These are phyloP conservation scores for Fukomys damarensis DNA, from an alignment of 2,113 vertebrate species.

Conservation along the genomic window DNA sequence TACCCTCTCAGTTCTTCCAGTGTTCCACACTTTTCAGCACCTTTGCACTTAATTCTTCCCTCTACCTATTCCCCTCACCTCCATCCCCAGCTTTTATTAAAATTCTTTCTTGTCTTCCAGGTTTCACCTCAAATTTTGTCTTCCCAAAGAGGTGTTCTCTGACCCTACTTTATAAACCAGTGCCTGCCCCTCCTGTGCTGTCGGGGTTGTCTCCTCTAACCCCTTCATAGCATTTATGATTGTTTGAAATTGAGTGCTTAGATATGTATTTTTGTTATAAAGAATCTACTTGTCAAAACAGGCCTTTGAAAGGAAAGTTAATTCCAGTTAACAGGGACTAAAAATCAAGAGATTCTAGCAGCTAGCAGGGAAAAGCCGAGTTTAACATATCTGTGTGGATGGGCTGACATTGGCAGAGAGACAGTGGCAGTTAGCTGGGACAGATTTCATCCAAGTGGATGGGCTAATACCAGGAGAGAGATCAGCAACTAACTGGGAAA, in stretches of 20 bases:
- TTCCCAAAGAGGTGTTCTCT: constrained; percentile 1
- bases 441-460: too few species aligned
- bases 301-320: too few species aligned
- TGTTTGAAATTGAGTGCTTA: neutral
- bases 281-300: too few species aligned
- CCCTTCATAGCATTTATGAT: neutral
- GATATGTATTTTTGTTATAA: neutral
- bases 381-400: too few species aligned
- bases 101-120: neutral
- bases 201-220: neutral
- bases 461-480: too few species aligned
- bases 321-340: too few species aligned
- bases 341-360: too few species aligned
- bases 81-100: neutral
- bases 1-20: too few species aligned
- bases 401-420: too few species aligned
- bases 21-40: neutral
- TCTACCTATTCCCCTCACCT: neutral
- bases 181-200: neutral
- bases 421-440: too few species aligned
- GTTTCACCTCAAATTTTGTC: neutral
- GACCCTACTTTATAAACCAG: neutral
- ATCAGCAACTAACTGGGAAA: too few species aligned
- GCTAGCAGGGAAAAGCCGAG: too few species aligned
- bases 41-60: neutral